phyloP scores from a whole-genome alignment of 2,888 invertebrate genomes.

The Falcaria lacertinaria region DNA sequence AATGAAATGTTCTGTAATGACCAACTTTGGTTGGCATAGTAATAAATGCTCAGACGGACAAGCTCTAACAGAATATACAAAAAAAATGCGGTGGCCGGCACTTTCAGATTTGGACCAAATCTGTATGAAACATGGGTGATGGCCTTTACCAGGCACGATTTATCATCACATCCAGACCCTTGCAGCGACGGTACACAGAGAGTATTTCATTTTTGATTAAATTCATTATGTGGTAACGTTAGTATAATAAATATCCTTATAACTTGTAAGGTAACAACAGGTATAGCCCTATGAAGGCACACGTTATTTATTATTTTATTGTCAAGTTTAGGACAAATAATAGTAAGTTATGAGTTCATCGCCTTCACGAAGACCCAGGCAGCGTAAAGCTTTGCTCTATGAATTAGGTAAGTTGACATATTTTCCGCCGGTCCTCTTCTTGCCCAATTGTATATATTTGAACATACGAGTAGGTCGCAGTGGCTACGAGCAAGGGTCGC shows the following conservation, averaged over 20 bases:
- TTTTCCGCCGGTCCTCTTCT: neutral
- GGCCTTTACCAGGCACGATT: too few species aligned
- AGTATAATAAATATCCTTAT: neutral
- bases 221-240: too few species aligned
- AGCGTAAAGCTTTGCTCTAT: neutral
- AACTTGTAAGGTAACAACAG: neutral
- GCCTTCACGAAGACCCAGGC: neutral
- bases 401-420: neutral
- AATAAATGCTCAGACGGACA: too few species aligned
- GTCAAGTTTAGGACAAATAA: neutral
- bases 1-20: too few species aligned
- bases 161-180: too few species aligned
- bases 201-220: too few species aligned
- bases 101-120: too few species aligned
- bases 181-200: too few species aligned
- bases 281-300: neutral
- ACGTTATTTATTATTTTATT: neutral
- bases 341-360: neutral
- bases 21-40: too few species aligned
- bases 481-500: neutral
- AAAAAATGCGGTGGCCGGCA: too few species aligned
- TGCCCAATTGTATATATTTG: neutral
- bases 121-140: too few species aligned
- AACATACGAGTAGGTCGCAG: neutral
- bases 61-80: too few species aligned